Evolutionary conservation across 2,113 vertebrate genomes (phyloP), one percentile per base, ranked within the genome.

Genomic region (Muntiacus muntjak): DNA sequence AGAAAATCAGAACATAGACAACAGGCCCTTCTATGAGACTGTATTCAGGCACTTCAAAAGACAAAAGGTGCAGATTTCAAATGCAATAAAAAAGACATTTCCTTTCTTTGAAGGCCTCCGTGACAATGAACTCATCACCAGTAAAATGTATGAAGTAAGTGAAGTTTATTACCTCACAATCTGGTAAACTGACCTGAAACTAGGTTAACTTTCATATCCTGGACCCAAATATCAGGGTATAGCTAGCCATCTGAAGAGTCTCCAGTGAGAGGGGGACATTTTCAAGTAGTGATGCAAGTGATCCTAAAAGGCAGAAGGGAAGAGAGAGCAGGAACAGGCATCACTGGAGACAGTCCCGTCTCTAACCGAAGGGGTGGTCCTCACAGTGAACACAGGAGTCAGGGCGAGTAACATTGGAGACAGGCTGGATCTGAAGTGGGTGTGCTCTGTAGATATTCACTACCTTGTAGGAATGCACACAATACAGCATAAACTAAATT

Each of bases 61-160:
- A 76, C 0, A 85, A 4, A 98, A 97, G 93, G 62, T 96, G 52
- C 57, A 57, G 2, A 98, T 98, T 90, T 93, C 97, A 55, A 6
- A 0, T 33, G 97, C 95, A 19, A 96, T 98, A 76, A 89, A 8
- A 33, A 96, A 43, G 17, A 8, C 87, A 50, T 98, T 97, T 96
- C 98, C 97, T 88, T 98, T 98, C 64, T 25, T 98, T 25, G 62
- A 98, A 36, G 2, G 40, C 25, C 96, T 98, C n/a, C 95, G 92
- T 30, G 98, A 98, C 64, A 74, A 30, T n/a, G 87, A 47, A 3
- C 9, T 97, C 26, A 98, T 98, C 94, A 94, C 79, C 16, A 1
- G 81, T 2, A 81, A 87, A 67, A 28, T 94, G 84, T 97, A 87
- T 96, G 6, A 96, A 0, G 98, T 98, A 92, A 98, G 97, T 98